Evolutionary conservation across 1,140 invertebrate species (phyloP).

Genomic region (Palaemon carinicauda): DNA sequence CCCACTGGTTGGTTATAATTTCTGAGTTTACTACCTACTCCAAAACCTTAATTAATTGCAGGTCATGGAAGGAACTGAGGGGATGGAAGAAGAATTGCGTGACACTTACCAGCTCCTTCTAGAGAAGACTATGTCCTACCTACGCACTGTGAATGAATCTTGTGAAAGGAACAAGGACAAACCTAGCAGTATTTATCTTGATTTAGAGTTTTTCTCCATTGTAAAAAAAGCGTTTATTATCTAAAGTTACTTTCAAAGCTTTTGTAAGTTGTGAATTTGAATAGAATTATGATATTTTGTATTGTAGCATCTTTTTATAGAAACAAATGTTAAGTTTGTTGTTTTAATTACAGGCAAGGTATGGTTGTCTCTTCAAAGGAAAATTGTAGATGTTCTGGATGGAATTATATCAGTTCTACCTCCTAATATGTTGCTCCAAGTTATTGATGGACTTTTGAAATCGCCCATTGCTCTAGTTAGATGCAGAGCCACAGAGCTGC

Average conservation of each 20-base stretch:
- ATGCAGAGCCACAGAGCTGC: conserved; percentile 82
- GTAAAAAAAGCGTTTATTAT: not conserved
- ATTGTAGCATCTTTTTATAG: conserved; percentile 65
- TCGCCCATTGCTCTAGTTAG: conserved; percentile 76
- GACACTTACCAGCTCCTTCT: conserved; percentile 74
- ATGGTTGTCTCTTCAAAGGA: conserved; percentile 48
- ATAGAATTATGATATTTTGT: conserved; percentile 63
- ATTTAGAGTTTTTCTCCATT: not conserved
- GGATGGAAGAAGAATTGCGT: conserved; percentile 68
- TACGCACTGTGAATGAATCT: conserved; percentile 72
- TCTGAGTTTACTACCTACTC: too few relatives aligned
- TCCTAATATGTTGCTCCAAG: conserved; percentile 78
- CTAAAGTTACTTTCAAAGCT: not conserved
- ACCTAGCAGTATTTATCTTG: conserved; percentile 73
- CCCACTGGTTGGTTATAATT: too few relatives aligned
- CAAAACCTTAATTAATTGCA: not conserved
- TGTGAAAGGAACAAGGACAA: conserved; percentile 68
- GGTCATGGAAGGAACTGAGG: conserved; percentile 66
- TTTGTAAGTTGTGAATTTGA: not conserved
- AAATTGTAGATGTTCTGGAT: conserved; percentile 58
- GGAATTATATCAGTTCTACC: conserved; percentile 78
- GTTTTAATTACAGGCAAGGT: conserved; percentile 7
- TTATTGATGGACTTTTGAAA: conserved; percentile 75
- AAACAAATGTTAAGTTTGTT: not conserved
- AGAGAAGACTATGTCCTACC: conserved; percentile 73